Evolutionary conservation across 2,888 invertebrate species (phyloP).

Genomic region (Kryphioiulus occultus): DNA sequence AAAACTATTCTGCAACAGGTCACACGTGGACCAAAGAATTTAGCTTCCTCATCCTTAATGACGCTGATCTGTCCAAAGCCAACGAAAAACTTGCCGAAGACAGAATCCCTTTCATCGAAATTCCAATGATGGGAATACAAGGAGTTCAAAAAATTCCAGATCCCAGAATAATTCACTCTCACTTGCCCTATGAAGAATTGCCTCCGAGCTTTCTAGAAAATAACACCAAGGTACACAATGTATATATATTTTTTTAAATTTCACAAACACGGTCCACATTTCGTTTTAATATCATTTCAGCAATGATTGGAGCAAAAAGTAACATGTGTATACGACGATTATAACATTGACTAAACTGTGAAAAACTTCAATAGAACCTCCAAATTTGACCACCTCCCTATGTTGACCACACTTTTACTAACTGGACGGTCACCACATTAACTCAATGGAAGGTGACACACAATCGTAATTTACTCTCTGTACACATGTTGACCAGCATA

Average conservation of each 20-base stretch:
- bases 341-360: too few relatives aligned
- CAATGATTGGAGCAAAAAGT: too few relatives aligned
- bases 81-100: background rate
- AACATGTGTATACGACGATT: too few relatives aligned
- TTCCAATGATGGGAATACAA: background rate
- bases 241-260: background rate
- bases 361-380: too few relatives aligned
- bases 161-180: background rate
- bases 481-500: too few relatives aligned
- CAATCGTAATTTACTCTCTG: too few relatives aligned
- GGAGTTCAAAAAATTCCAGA: background rate
- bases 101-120: background rate
- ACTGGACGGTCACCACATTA: too few relatives aligned
- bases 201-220: background rate
- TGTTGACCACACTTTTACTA: too few relatives aligned
- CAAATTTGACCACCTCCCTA: too few relatives aligned
- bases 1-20: background rate
- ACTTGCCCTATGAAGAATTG: background rate
- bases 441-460: too few relatives aligned
- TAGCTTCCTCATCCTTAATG: background rate
- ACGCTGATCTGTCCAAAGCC: background rate
- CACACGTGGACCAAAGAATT: background rate
- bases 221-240: background rate
- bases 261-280: too few relatives aligned
- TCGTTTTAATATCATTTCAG: too few relatives aligned